Base-by-base conservation (phyloP, 2,888 invertebrate species). In the Oligia fasciuncula region DNA sequence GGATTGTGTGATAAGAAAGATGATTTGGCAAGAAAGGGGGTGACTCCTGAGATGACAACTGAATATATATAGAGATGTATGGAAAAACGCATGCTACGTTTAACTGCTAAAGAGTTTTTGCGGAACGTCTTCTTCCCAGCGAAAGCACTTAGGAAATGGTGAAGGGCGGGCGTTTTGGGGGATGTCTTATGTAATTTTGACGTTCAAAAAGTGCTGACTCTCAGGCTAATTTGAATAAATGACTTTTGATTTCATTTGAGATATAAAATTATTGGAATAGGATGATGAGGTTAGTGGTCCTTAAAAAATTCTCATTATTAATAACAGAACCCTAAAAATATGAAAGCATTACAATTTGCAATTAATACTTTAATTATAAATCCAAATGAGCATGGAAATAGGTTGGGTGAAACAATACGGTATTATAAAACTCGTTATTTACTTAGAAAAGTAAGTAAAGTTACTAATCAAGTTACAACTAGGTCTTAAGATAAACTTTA, bases 351-450 rank as follows among this genome's bases (percentile, higher is more conserved):
- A 46, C 51, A 72, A 68, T 57, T 76, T 62, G 29, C 77, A 85
- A 85, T 84, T 75, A 82, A 67, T 81, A 62, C 40, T 23, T 70
- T 83, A 80, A 83, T 83, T 70, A 83, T 83, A 69, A 83, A 70
- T 57, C 46, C 9, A 40, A 86, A 85, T 86, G 23, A 74, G 40
- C 87, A 74, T 76, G 46, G 57, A 85, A 84, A 80, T 63, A 76
- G 73, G 73, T 69, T 46, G 29, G 13, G 11, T 74, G 35, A 73
- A 86, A 84, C 87, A 85, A 80, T 86, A 84, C 62, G 2, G 72
- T 77, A 67, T 87, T 80, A 83, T 67, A 57, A 73, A 86, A 66
- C 63, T 74, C 35, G 62, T 84, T 76, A 73, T 49, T 67, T 76
- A 80, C 77, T 68, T 57, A 76, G 76, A 54, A 68, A 66, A 35